Percentiles rank a stretch among this genome's conserved stretches.
Conservation (phyloP, 2,797 vertebrate species). For the Cichlasoma orientale region DNA sequence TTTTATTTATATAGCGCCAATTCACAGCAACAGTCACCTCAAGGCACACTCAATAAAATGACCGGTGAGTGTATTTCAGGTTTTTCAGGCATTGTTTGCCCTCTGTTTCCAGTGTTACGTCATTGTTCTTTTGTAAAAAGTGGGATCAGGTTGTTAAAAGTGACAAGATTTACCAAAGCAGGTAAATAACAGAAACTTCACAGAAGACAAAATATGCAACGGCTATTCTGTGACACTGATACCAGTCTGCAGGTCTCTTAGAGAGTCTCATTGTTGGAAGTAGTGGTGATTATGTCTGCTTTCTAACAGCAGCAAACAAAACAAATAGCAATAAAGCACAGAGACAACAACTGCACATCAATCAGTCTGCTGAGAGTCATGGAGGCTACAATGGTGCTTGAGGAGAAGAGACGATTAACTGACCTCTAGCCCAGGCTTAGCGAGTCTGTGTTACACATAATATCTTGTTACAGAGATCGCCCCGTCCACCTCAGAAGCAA, state of each 20-base stretch:
- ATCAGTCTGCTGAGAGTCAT: conserved; percentile 44
- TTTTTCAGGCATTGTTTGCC: too few species aligned
- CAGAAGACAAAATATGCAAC: neutral
- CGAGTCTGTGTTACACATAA: conserved; percentile 58
- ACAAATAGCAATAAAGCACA: conserved; percentile 19
- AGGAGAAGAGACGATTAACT: conserved; percentile 56
- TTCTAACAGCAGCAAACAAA: conserved; percentile 18
- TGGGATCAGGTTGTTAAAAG: too few species aligned
- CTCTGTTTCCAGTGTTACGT: too few species aligned
- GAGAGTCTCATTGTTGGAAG: conserved; percentile 16
- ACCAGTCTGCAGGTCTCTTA: neutral
- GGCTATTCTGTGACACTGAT: neutral
- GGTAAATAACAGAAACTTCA: neutral
- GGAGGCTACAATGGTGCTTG: conserved; percentile 15
- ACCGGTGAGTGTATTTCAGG: too few species aligned
- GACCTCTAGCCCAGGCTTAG: conserved; percentile 50
- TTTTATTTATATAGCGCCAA: too few species aligned
- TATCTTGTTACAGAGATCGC: conserved; percentile 61
- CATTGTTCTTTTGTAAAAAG: too few species aligned
- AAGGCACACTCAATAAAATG: too few species aligned
- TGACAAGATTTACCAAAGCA: neutral
- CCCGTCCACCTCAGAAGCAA: conserved; percentile 23
- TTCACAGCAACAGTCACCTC: too few species aligned
- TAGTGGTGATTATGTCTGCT: conserved; percentile 25
- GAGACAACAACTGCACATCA: conserved; percentile 36